phyloP scores from a whole-genome alignment of 2,113 vertebrate genomes.

The Axis porcinus region DNA sequence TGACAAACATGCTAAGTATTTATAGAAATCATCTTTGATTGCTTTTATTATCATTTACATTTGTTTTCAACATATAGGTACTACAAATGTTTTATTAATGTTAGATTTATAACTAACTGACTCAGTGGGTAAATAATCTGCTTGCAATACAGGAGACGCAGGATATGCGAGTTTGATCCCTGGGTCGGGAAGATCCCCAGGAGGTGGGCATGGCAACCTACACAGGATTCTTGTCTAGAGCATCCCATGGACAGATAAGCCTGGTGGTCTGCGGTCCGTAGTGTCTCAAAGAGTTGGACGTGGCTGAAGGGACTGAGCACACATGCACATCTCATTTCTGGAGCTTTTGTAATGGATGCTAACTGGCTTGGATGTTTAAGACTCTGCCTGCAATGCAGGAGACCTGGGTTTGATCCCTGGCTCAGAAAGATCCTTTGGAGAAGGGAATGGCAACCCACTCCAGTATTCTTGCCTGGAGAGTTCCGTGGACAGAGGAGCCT shows the following conservation, averaged over 20 bases:
- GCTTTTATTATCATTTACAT: neutral
- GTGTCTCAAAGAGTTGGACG: neutral
- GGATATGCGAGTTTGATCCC: neutral
- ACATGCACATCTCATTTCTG: neutral
- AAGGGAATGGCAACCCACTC: neutral
- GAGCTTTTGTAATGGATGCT: neutral
- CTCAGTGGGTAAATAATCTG: neutral
- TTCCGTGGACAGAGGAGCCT: neutral
- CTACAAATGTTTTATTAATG: neutral
- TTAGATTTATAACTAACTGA: neutral
- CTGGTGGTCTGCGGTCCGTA: neutral
- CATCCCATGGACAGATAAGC: neutral
- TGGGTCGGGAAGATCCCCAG: neutral
- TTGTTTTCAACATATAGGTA: neutral
- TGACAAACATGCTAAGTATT: neutral
- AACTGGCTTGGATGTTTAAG: neutral
- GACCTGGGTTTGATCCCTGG: neutral
- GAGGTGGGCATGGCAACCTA: neutral
- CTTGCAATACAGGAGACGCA: accelerated
- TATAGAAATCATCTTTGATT: neutral
- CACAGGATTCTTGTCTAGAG: neutral
- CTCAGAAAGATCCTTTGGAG: neutral
- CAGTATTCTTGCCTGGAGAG: neutral
- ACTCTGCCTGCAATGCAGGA: neutral
- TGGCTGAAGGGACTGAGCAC: neutral